These are phyloP conservation scores for Drosophila affinis DNA, from an alignment of 2,888 invertebrate species.

Conservation along the genomic window DNA sequence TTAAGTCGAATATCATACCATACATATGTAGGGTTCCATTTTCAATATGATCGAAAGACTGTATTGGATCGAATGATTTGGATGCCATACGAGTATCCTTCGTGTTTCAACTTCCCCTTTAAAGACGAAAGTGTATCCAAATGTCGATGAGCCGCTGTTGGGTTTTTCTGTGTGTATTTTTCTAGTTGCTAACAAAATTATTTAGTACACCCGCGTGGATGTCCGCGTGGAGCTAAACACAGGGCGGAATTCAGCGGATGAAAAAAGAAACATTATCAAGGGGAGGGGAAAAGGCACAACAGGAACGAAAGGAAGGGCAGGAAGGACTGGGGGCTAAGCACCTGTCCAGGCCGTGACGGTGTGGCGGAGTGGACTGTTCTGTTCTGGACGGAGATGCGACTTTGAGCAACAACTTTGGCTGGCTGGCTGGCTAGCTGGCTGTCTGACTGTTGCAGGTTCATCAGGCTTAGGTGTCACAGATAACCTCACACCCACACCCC, in stretches of 20 bases:
- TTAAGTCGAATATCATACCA: background rate
- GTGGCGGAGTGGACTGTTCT: background rate
- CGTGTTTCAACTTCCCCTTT: no score
- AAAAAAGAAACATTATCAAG: background rate
- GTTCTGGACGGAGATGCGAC: constrained; percentile 20
- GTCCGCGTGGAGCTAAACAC: constrained; percentile 19
- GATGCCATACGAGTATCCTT: no score
- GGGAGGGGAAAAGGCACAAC: background rate
- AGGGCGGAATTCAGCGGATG: background rate
- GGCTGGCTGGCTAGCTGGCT: background rate
- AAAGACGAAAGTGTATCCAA: constrained; percentile 6
- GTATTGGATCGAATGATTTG: no score
- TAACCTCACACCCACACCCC: background rate
- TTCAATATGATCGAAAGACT: no score
- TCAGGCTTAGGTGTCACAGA: constrained; percentile 27
- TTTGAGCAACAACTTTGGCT: constrained; percentile 28
- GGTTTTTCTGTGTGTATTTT: constrained; percentile 31
- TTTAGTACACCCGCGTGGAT: constrained; percentile 47
- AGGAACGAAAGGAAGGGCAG: background rate
- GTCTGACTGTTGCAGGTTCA: constrained; percentile 36
- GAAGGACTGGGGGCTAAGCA: background rate
- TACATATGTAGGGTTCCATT: no score
- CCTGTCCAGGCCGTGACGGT: constrained; percentile 12
- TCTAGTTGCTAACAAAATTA: constrained; percentile 48
- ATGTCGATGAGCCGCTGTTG: constrained; percentile 1